Evolutionary conservation across 1,140 invertebrate species (phyloP).

Genomic region (Coenobita brevimanus): DNA sequence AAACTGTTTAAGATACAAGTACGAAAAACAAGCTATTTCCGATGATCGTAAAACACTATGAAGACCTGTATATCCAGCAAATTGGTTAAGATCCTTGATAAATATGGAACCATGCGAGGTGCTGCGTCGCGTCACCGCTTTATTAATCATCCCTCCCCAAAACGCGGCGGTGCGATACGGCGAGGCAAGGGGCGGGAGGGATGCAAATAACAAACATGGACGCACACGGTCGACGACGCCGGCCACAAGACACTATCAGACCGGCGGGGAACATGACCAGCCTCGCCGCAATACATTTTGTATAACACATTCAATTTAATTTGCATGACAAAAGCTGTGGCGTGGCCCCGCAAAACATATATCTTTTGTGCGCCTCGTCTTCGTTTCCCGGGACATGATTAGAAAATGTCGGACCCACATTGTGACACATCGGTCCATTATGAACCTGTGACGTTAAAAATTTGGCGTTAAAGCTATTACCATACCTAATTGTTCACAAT

Average conservation of each 20-base stretch:
- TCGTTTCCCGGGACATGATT: slow-evolving; percentile 38
- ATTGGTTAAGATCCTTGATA: too few relatives aligned
- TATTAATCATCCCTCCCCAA: too few relatives aligned
- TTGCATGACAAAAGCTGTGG: slow-evolving; percentile 59
- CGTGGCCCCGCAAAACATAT: slow-evolving; percentile 27
- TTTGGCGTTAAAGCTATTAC: slow-evolving; percentile 47
- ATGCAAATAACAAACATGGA: slow-evolving; percentile 15
- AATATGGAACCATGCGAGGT: too few relatives aligned
- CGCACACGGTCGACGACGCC: slow-evolving; percentile 4
- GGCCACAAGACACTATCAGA: slow-evolving; percentile 28
- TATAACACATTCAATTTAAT: slow-evolving; percentile 59
- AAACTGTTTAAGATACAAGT: too few relatives aligned
- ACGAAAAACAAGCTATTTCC: too few relatives aligned
- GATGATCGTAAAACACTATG: too few relatives aligned
- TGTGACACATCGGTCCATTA: slow-evolving; percentile 51
- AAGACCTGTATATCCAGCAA: too few relatives aligned
- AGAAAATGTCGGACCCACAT: slow-evolving; percentile 40
- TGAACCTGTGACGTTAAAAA: slow-evolving; percentile 40
- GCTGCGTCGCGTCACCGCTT: too few relatives aligned
- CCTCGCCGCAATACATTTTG: slow-evolving; percentile 43
- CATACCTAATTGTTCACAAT: slow-evolving; percentile 61
- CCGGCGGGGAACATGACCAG: slow-evolving; percentile 20
- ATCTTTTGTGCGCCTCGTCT: slow-evolving; percentile 36
- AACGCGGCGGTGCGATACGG: too few relatives aligned
- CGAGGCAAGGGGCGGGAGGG: neutral